Evolutionary conservation across 2,888 invertebrate genomes (phyloP).

Genomic region (Blera fallax): DNA sequence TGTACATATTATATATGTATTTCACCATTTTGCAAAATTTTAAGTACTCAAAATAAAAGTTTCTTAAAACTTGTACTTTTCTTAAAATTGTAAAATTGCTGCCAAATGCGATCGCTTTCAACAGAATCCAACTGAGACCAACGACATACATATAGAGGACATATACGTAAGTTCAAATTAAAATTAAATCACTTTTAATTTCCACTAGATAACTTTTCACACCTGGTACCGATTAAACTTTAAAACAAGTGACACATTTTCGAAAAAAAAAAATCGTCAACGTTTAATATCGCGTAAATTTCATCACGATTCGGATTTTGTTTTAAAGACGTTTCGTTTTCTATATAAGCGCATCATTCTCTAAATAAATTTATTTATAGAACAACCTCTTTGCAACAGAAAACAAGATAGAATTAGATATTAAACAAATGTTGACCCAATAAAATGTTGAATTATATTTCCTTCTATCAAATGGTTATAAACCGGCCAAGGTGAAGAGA

Average conservation of each 20-base stretch:
- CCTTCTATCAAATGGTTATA: constrained; percentile 32
- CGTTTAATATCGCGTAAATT: neutral
- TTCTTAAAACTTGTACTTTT: neutral
- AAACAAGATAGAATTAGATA: neutral
- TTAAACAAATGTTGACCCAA: neutral
- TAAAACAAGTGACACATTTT: neutral
- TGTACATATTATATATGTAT: no score
- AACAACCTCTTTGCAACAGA: neutral
- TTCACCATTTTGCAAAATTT: neutral
- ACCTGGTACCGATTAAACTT: neutral
- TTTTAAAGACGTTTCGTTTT: neutral
- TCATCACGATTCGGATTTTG: neutral
- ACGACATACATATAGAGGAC: neutral
- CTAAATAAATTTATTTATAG: neutral
- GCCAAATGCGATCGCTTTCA: neutral
- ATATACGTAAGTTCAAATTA: constrained; percentile 8
- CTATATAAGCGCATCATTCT: neutral
- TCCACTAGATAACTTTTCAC: neutral
- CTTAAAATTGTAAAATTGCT: neutral
- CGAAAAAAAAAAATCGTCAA: neutral
- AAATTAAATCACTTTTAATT: constrained; percentile 34
- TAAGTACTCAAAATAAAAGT: neutral
- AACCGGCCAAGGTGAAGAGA: constrained; percentile 47
- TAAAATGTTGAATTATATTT: constrained; percentile 25
- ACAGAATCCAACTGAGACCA: neutral